Percentiles rank a stretch among this genome's conserved stretches.
Evolutionary conservation across 2,888 invertebrate species (phyloP).

Genomic region (Hypsopygia costalis): DNA sequence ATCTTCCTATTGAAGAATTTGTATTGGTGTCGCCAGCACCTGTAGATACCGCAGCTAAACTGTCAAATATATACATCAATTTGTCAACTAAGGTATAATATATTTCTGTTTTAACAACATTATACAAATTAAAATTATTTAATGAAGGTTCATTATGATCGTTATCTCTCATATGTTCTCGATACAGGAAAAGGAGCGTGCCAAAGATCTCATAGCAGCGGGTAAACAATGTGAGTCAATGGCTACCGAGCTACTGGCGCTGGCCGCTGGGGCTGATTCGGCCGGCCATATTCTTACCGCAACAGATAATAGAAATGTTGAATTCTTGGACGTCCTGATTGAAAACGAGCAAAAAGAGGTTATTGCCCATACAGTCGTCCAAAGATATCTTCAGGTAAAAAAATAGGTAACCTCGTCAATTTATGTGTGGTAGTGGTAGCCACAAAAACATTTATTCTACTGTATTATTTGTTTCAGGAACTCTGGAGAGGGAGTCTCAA

Average conservation of each 20-base stretch:
- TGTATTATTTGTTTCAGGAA: conserved; percentile 82
- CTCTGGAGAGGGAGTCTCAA: conserved; percentile 98
- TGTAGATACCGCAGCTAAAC: conserved; percentile 98
- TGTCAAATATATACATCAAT: conserved; percentile 94
- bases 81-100: conserved; percentile 88
- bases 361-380: conserved; percentile 98
- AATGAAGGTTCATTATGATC: conserved; percentile 29
- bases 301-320: conserved; percentile 95
- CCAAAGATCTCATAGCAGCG: conserved; percentile 96
- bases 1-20: conserved; percentile 98
- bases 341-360: conserved; percentile 99
- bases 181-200: conserved; percentile 97
- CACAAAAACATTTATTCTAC: conserved; percentile 1
- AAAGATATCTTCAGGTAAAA: conserved; percentile 95
- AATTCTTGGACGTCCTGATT: conserved; percentile 97
- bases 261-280: conserved; percentile 96
- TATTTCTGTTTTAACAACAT: conserved; percentile 11
- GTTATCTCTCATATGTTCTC: no score
- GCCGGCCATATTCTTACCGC: conserved; percentile 97
- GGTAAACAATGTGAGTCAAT: conserved; percentile 98
- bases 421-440: conserved; percentile 17
- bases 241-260: conserved; percentile 96
- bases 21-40: conserved; percentile 99
- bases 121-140: conserved; percentile 14
- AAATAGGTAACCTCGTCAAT: conserved; percentile 77